A percentile compares a stretch with the other conserved stretches of the same genome.
These are phyloP conservation scores for Neodontobutis hainanensis DNA, from an alignment of 2,113 vertebrate genomes.

Conservation along the genomic window DNA sequence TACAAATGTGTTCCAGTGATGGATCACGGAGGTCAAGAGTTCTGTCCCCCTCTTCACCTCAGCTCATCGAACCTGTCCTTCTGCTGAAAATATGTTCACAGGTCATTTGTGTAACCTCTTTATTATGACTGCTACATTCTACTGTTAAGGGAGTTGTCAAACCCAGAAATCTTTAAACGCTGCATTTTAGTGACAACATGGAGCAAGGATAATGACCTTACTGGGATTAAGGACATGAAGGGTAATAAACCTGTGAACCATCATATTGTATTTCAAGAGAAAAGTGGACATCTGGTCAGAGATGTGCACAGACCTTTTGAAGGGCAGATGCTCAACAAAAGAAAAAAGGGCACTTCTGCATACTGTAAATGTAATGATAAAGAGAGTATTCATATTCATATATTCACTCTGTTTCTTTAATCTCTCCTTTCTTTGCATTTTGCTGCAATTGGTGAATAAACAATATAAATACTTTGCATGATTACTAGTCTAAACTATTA, in stretches of 20 bases:
- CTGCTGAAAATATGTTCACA: slow-evolving; percentile 1
- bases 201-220: not conserved
- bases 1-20: slow-evolving; percentile 21
- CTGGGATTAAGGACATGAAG: not conserved
- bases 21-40: slow-evolving; percentile 4
- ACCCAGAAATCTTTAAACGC: not conserved
- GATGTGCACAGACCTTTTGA: no score
- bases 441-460: no score
- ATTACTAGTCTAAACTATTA: no score
- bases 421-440: no score
- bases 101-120: slow-evolving; percentile 2
- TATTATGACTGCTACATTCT: not conserved
- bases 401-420: no score
- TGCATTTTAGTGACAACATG: not conserved
- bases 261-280: not conserved
- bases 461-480: no score
- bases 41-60: slow-evolving; percentile 1
- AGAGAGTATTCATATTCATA: no score
- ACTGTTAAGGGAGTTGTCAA: not conserved
- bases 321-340: no score
- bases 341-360: no score
- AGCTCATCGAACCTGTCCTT: not conserved
- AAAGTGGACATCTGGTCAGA: no score
- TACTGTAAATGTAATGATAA: no score
- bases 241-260: not conserved